A percentile compares a stretch with the other conserved stretches of the same genome.
These are phyloP conservation scores for Saccopteryx bilineata DNA, from an alignment of 2,113 vertebrate genomes.

Conservation along the genomic window DNA sequence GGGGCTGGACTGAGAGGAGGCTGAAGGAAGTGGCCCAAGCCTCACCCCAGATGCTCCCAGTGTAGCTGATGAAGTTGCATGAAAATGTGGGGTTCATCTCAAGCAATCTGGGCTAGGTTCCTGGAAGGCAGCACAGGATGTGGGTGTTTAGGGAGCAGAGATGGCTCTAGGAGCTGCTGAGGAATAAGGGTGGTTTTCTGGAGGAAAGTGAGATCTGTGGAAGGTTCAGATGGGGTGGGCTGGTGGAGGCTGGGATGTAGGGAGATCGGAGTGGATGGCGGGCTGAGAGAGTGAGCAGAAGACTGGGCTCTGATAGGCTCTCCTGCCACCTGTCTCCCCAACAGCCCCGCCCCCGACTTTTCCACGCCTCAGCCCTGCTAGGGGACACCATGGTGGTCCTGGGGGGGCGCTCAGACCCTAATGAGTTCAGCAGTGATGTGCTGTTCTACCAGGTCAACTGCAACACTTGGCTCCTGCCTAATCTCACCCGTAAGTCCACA, in stretches of 20 bases:
- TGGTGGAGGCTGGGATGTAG: background rate
- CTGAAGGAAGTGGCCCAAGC: background rate
- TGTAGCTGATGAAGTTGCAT: background rate
- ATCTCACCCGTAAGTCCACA: conserved; percentile 82
- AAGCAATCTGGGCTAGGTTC: background rate
- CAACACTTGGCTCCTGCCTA: conserved; percentile 94
- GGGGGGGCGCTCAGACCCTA: conserved; percentile 91
- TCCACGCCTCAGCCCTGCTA: conserved; percentile 92
- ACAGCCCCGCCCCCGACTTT: conserved; percentile 93
- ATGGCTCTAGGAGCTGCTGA: background rate
- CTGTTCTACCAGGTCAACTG: conserved; percentile 96
- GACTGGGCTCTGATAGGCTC: background rate
- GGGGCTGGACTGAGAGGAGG: background rate
- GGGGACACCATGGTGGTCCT: conserved; percentile 96
- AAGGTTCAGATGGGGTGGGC: no score
- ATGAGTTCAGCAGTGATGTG: conserved; percentile 94
- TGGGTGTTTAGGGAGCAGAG: background rate
- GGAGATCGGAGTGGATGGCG: background rate
- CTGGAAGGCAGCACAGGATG: background rate
- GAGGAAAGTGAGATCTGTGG: background rate
- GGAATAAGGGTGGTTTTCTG: background rate
- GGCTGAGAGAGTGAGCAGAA: background rate
- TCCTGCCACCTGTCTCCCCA: background rate
- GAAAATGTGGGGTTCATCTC: background rate
- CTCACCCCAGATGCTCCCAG: background rate